Evolutionary conservation across 2,113 vertebrate genomes (phyloP), one percentile per base, ranked within the genome.

Genomic region (Corythoichthys intestinalis): DNA sequence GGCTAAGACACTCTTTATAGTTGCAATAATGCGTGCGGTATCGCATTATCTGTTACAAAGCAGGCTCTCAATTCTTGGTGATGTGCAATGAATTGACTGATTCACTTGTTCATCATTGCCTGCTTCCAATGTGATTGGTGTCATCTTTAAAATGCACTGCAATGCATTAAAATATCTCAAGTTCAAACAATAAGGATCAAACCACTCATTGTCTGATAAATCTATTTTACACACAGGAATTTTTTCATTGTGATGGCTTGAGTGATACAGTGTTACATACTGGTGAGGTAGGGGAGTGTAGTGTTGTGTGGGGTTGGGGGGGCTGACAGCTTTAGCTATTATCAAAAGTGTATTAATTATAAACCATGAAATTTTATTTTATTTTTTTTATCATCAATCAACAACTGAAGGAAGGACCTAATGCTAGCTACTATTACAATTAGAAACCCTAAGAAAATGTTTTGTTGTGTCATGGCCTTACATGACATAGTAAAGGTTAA

Each of bases 1-100:
- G 38, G 53, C 65, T 53, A 74, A 70, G 50, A 61, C 41, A 3
- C 3, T 47, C 48, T 66, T 67, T 65, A 35, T 34, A 65, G 62
- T 65, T 65, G 46, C 28, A 65, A 65, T 65, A 65, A 65, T 65
- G 28, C 11, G 6, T 48, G 46, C 35, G 4, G 44, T 49, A 49
- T 65, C 62, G 35, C 48, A 49, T 65, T 46, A 65, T 49, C 46
- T 15, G 20, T 49, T 49, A 49, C 62, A 17, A 54, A 64, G 64
- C 15, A 6, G 6, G 37, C 57, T 67, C 49, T 75, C 35, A 44
- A 20, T 48, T 62, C 28, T 60, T 5, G 17, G 7, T 38, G 58
- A 13, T 35, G 61, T 65, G 67, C 37, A 54, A 5, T 56, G 64
- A 65, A 70, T 4, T n/a, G 49, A 64, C 60, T n/a, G 54, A 64